A percentile compares a stretch with the other conserved stretches of the same genome.
Evolutionary conservation across 2,113 vertebrate genomes (phyloP).

Genomic region (Oryzias melastigma): DNA sequence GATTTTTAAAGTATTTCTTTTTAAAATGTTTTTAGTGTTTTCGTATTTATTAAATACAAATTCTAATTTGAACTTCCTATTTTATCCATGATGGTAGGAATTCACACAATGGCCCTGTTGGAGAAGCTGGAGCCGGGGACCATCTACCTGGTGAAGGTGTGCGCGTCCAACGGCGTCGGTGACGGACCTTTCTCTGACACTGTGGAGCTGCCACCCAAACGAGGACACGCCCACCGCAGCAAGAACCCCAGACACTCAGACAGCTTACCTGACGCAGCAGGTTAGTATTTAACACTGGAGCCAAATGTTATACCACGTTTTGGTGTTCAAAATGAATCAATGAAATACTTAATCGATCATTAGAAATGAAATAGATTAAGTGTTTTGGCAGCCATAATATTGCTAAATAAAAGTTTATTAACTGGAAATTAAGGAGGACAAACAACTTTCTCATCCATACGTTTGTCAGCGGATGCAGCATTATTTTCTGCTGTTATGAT

Average conservation of each 20-base stretch:
- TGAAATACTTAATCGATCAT: too few relatives aligned
- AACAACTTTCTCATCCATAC: too few relatives aligned
- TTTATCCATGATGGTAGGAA: slow-evolving; percentile 70
- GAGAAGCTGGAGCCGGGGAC: slow-evolving; percentile 90
- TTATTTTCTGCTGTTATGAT: too few relatives aligned
- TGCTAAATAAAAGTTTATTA: too few relatives aligned
- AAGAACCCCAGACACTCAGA: slow-evolving; percentile 84
- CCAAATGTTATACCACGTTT: background rate
- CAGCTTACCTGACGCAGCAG: slow-evolving; percentile 70
- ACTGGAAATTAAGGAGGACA: too few relatives aligned
- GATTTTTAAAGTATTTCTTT: background rate
- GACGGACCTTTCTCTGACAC: slow-evolving; percentile 91
- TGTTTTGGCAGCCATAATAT: too few relatives aligned
- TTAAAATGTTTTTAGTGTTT: background rate
- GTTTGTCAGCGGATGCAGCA: too few relatives aligned
- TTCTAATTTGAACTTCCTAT: slow-evolving; percentile 9
- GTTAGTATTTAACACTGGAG: slow-evolving; percentile 62
- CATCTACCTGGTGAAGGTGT: slow-evolving; percentile 91
- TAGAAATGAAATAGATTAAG: too few relatives aligned
- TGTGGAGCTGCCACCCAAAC: slow-evolving; percentile 83
- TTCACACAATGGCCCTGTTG: slow-evolving; percentile 92
- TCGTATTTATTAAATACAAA: background rate
- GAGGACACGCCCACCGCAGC: slow-evolving; percentile 77
- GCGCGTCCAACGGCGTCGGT: slow-evolving; percentile 90
- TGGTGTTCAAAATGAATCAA: too few relatives aligned